These are phyloP conservation scores for Bradypodion pumilum DNA, from an alignment of 2,797 vertebrate species.

Conservation along the genomic window DNA sequence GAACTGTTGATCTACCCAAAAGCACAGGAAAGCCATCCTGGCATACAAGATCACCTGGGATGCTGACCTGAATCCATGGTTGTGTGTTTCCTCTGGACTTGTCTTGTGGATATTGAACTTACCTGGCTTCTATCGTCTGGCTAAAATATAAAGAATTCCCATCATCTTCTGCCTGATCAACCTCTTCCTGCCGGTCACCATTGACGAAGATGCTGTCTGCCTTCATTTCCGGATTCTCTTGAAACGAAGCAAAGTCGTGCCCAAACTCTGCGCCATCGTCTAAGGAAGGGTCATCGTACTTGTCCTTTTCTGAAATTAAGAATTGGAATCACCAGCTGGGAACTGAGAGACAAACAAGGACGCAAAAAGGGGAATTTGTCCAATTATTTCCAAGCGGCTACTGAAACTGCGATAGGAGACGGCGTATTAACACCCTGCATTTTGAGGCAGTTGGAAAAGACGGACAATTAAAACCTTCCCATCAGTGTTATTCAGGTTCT, in stretches of 20 bases:
- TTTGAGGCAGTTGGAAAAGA: not conserved
- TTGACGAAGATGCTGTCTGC: slow-evolving; percentile 72
- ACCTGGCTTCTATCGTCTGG: slow-evolving; percentile 79
- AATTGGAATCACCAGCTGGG: slow-evolving; percentile 22
- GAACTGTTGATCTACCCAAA: not conserved
- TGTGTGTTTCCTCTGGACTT: not conserved
- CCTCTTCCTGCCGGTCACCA: slow-evolving; percentile 68
- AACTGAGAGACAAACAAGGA: slow-evolving; percentile 5
- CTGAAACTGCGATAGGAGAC: not conserved
- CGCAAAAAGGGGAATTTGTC: not conserved
- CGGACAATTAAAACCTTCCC: not conserved
- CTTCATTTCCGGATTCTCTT: slow-evolving; percentile 45
- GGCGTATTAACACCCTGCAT: not conserved
- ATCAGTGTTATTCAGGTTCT: no score
- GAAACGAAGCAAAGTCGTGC: slow-evolving; percentile 22
- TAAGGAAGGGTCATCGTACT: slow-evolving; percentile 44
- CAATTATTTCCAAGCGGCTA: not conserved
- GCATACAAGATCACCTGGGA: not conserved
- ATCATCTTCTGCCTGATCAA: slow-evolving; percentile 76
- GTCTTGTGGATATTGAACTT: slow-evolving; percentile 30
- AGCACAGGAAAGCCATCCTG: no score
- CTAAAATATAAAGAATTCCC: slow-evolving; percentile 62
- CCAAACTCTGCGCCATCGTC: slow-evolving; percentile 32
- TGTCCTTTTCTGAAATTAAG: slow-evolving; percentile 55
- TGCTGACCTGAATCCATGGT: not conserved